Evolutionary conservation across 2,797 vertebrate species (phyloP), one percentile per base, ranked within the genome.

Genomic region (Hemitrygon akajei): DNA sequence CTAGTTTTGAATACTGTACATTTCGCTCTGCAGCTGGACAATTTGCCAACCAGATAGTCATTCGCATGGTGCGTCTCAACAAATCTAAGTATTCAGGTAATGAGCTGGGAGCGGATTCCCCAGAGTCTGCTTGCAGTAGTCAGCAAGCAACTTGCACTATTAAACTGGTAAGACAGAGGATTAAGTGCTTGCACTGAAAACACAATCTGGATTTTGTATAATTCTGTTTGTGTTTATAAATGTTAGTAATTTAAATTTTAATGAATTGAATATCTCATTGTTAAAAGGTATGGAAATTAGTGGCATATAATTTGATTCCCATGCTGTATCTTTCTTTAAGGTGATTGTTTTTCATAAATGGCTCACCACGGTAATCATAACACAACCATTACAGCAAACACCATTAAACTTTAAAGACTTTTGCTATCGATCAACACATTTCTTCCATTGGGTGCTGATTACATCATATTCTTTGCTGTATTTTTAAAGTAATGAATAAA

Each of bases 121-220:
- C 10, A 69, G 94, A 96, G 96, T 94, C 95, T 96, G 96, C 96
- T 69, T 95, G 96, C 94, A 95, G 95, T 97, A 96, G 96, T 97
- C 96, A 96, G 96, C 96, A 96, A 96, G 96, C 96, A 96, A 96
- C 94, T 96, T 95, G 95, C 94, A 95, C 96, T 97, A 96, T 97
- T 96, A 97, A 96, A 96, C 94, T 95, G 95, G 96, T 97, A 96
- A 97, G 97, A 96, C 96, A 95, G 95, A 73, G 96, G 96, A 97
- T 97, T 97, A 97, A 97, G 95, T 96, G 96, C 96, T 96, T 95
- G 95, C 94, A 76, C 71, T 75, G 91, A 93, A 93, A 93, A 93
- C 27, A 56, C 91, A 56, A 93, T 76, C 91, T 76, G 71, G 91
- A n/a, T 93, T 93, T 93, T 75, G 30, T 93, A 93, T 71, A 76